Evolutionary conservation across 2,888 invertebrate species (phyloP).

Genomic region (Corbicula japonica): DNA sequence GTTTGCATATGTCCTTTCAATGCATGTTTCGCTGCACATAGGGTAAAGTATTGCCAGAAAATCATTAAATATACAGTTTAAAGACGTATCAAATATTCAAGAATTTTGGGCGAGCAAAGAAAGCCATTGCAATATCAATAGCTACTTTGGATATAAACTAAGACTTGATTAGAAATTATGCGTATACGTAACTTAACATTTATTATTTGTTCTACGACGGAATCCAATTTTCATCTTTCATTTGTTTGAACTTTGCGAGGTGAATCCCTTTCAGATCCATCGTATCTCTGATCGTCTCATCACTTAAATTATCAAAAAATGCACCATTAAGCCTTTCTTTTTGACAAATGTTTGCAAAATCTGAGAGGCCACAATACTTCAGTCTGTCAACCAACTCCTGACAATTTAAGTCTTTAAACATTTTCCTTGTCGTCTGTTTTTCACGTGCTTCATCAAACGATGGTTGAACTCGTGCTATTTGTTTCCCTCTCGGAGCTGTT

Average conservation of each 20-base stretch:
- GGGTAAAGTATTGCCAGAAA: no score
- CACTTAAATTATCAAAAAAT: slow-evolving; percentile 28
- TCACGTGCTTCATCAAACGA: neutral
- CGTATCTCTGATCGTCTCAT: neutral
- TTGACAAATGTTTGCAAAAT: slow-evolving; percentile 34
- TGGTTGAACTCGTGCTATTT: neutral
- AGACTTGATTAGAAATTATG: no score
- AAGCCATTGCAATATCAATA: no score
- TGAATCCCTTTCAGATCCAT: slow-evolving; percentile 14
- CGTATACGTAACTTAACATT: no score
- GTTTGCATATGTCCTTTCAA: no score
- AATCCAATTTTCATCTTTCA: slow-evolving; percentile 28
- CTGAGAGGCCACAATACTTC: slow-evolving; percentile 25
- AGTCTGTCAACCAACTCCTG: slow-evolving; percentile 33
- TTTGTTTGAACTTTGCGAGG: slow-evolving; percentile 15
- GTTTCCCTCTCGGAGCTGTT: neutral
- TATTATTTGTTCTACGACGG: slow-evolving; percentile 13
- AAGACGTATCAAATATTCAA: no score
- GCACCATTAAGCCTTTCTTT: slow-evolving; percentile 29
- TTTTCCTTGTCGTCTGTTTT: no score
- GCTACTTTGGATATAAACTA: no score
- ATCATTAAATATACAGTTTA: no score
- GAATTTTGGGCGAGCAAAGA: no score
- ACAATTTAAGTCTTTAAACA: slow-evolving; percentile 20
- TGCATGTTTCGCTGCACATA: no score